Base-by-base conservation (phyloP, 2,113 vertebrate species). In the Ctenomys sociabilis region DNA sequence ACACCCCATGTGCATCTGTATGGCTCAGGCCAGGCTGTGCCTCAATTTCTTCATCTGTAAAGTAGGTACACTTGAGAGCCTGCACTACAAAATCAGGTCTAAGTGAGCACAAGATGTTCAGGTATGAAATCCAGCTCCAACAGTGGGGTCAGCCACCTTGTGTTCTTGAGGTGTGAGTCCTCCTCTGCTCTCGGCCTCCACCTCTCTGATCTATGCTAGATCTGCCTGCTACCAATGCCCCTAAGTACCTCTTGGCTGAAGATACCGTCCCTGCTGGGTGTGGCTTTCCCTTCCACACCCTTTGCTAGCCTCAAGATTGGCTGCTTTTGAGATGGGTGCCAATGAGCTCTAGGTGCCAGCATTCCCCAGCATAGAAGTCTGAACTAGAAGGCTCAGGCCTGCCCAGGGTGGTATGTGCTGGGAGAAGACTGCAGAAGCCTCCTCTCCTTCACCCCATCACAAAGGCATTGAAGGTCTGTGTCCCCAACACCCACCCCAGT, bases 81-180 rank as follows among this genome's bases (percentile, higher is more conserved):
- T 80, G 30, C 4, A n/a, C 49, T 72, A 63, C 73, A 85, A 43
- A 90, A 59, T 2, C 70, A 57, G 88, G 43, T 7, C 72, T 75
- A 57, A 52, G 5, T 37, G 77, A 91, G 11, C 59, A 35, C 37
- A 43, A 37, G 54, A 13, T 30, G 24, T 87, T 17, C 59, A 43
- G 37, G 21, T 26, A 78, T 7, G 72, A 86, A 26, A 66, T 16
- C 21, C 59, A 85, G 24, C 26, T 75, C 61, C 52, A 68, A 17
- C 3, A 35, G 11, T 4, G 17, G 52, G 28, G 14, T 22, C 49
- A n/a, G 64, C 75, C 72, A 43, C 13, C 40, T 26, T 68, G 57
- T 6, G 24, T 2, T 21, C 68, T 40, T 30, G 9, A 10, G 24
- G 21, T 3, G 3, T 1, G 2, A 11, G 32, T 7, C n/a, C 4